Evolutionary conservation across 2,797 vertebrate genomes (phyloP).

Genomic region (Loriculus beryllinus): DNA sequence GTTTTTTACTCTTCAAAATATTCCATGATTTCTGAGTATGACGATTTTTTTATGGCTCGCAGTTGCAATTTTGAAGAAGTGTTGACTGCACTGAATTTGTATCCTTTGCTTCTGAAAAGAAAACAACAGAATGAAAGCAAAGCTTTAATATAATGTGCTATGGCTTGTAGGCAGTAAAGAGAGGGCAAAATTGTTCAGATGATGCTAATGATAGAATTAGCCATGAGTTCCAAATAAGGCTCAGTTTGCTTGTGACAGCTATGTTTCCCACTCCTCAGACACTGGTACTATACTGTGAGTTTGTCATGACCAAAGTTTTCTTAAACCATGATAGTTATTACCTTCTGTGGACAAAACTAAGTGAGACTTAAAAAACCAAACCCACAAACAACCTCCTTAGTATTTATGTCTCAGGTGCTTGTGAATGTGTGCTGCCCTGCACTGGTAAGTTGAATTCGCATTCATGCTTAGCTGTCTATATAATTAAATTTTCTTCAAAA

Average conservation of each 20-base stretch:
- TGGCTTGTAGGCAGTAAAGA: neutral
- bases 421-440: neutral
- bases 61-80: neutral
- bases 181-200: neutral
- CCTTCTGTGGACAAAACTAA: neutral
- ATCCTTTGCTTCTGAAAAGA: neutral
- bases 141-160: neutral
- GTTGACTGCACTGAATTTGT: neutral
- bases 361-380: neutral
- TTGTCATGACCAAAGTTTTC: neutral
- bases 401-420: neutral
- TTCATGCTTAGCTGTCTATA: neutral
- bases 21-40: neutral
- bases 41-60: neutral
- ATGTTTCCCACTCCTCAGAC: fast-evolving
- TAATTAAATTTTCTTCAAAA: neutral
- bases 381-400: neutral
- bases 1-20: neutral
- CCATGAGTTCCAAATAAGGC: neutral
- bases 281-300: neutral
- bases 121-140: neutral
- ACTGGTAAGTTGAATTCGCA: neutral
- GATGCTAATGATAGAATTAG: neutral
- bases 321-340: neutral
- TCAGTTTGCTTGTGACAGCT: neutral